Evolutionary conservation across 2,113 vertebrate genomes (phyloP), one percentile per base, ranked within the genome.

Genomic region (Myodes glareolus): DNA sequence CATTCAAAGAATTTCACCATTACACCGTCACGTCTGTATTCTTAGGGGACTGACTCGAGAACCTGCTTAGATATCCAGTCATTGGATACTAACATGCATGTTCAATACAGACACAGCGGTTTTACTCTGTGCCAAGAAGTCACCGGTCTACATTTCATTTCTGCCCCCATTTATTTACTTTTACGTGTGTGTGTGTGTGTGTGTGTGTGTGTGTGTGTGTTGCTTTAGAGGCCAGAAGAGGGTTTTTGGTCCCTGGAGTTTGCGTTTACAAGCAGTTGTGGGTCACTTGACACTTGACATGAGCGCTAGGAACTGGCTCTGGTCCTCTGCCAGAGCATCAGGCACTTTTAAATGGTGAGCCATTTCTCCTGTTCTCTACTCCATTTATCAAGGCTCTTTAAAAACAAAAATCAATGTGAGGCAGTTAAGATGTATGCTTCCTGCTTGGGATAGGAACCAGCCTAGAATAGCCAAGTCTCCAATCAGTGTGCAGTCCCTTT

Each of bases 391-490:
- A 65, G 47, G 25, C 58, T 27, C 19, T 45, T 1, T 42, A 29
- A 25, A 72, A 19, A n/a, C n/a, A 58, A 61, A 82, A 81, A 61
- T 68, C 70, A 65, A 68, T n/a, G 82, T 31, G 2, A 89, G 80
- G 63, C 27, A 77, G 65, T 78, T 94, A 77, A 95, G 52, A 91
- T 81, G 17, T 73, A 86, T 2, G 61, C 39, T 95, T 95, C 25
- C 67, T 73, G 16, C 47, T 91, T 70, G 29, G 7, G 68, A 84
- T 55, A 96, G 91, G 68, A n/a, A 67, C 7, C 27, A 14, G 55
- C 84, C 90, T 93, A 36, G n/a, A 92, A 96, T 88, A 36, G 29
- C 78, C 33, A n/a, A 36, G 17, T 92, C 42, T 91, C 63, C 91
- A 47, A 67, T 91, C 55, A 80, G 58, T 65, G 82, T n/a, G 10